Conservation (phyloP, 1,140 invertebrate species). For the Ganaspis sp. region DNA sequence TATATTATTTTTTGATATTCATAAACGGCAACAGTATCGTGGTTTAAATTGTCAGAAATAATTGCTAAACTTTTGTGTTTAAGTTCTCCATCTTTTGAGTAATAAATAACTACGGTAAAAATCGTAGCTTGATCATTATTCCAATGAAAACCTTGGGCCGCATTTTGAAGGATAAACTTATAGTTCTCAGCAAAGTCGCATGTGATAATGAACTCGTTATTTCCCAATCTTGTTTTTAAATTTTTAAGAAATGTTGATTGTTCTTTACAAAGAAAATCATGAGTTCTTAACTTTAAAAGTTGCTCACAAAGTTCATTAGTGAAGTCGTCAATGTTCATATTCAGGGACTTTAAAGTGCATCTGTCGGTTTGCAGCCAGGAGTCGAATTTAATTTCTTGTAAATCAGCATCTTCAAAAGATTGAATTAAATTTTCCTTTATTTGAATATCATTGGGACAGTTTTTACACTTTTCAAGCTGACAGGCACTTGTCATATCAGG, state of each 20-base stretch:
- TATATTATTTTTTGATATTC: too few species aligned
- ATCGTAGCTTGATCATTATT: constrained; percentile 56
- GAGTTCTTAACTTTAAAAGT: constrained; percentile 41
- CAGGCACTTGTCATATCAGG: constrained; percentile 38
- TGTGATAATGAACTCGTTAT: constrained; percentile 40
- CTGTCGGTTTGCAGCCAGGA: constrained; percentile 43
- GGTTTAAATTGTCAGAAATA: too few species aligned
- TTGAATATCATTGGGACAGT: constrained; percentile 30
- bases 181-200: constrained; percentile 65
- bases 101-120: constrained; percentile 55
- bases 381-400: constrained; percentile 41
- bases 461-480: constrained; percentile 37
- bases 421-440: constrained; percentile 36
- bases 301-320: constrained; percentile 39
- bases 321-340: constrained; percentile 41
- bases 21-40: too few species aligned
- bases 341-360: constrained; percentile 40
- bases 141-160: too few species aligned
- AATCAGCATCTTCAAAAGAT: constrained; percentile 34
- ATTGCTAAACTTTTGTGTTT: constrained; percentile 34
- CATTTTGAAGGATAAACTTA: too few species aligned
- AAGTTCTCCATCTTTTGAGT: constrained; percentile 34
- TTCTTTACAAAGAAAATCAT: constrained; percentile 50
- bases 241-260: constrained; percentile 46
- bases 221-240: constrained; percentile 44